Base-by-base conservation (phyloP, 2,113 vertebrate genomes). In the Telmatochromis brichardi region DNA sequence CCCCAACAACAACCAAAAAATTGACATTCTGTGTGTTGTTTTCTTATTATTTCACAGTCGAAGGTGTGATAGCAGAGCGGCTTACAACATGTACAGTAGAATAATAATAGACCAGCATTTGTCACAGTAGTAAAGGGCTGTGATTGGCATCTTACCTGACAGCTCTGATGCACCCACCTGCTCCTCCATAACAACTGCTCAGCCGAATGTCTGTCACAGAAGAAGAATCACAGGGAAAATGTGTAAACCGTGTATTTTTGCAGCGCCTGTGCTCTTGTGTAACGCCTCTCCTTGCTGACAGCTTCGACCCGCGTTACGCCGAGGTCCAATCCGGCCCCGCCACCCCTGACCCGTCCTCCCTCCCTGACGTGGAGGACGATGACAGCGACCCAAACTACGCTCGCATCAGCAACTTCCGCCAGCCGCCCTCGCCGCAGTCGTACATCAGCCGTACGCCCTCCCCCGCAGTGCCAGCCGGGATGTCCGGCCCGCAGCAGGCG, bases 311-410 rank as follows among this genome's bases (percentile, higher is more conserved):
- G 6, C 97, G 96, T 26, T 97, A 97, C 80, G 95, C 96, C 5
- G 97, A 98, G 58, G 45, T 96, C 90, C 90, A 95, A 23, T 95
- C 97, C 13, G 96, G 96, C 45, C 96, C 96, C 5, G 83, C 10
- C 47, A 87, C 86, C 54, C 91, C 94, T 31, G 89, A 97, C 94
- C 63, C 31, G 76, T 90, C 82, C 23, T 73, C 84, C 9, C 53
- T 96, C 35, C 97, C 97, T 1, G 97, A 97, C 19, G 90, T 98
- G 28, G 98, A 98, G 2, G 98, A 99, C 40, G 98, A 99, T 82
- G 98, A 99, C 85, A 92, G 93, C 42, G 98, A 99, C 94, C 98
- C 98, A 21, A 98, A 98, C 97, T 99, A 99, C 5, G 98, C 98
- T 82, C 97, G 97, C 92, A 98, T 99, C 88, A 97, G 95, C 95